Percentiles rank a stretch among this genome's conserved stretches.
phyloP scores from a whole-genome alignment of 1,140 invertebrate species.

The Drosophila pachea region DNA sequence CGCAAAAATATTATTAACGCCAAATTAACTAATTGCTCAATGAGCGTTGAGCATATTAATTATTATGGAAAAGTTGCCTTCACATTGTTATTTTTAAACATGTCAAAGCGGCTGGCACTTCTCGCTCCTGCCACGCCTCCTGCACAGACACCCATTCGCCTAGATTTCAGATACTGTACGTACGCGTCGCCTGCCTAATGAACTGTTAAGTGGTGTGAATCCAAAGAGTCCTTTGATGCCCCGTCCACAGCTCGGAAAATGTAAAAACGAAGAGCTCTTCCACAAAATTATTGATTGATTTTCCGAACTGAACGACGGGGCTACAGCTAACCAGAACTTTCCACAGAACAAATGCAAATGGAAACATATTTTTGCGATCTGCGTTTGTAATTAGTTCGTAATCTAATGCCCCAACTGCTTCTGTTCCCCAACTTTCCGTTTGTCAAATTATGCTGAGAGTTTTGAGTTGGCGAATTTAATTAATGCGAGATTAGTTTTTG shows the following conservation, averaged over 20 bases:
- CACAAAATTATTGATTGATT: conserved; percentile 56
- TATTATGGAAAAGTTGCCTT: conserved; percentile 37
- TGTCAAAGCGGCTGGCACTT: conserved; percentile 53
- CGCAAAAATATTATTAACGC: conserved; percentile 63
- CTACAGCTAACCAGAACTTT: too few species aligned
- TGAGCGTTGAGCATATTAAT: conserved; percentile 55
- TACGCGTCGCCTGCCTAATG: conserved; percentile 56
- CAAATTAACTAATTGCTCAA: conserved; percentile 72
- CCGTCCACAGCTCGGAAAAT: not conserved
- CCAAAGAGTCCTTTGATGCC: conserved; percentile 65
- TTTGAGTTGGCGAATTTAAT: not conserved
- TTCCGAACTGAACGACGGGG: not conserved
- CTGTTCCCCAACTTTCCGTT: conserved; percentile 5
- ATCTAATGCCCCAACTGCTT: not conserved
- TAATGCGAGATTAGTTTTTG: not conserved
- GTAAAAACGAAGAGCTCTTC: conserved; percentile 16
- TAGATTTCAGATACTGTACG: conserved; percentile 40
- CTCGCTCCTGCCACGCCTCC: not conserved
- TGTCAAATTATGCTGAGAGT: conserved; percentile 2
- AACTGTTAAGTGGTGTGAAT: conserved; percentile 73
- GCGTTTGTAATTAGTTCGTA: conserved; percentile 29
- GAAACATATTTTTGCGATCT: not conserved
- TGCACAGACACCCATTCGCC: conserved; percentile 28
- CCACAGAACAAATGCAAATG: not conserved
- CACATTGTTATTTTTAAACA: conserved; percentile 66